These are phyloP conservation scores for Palythoa grandis DNA, from an alignment of 92 coral and sea anemone species.

Conservation along the genomic window DNA sequence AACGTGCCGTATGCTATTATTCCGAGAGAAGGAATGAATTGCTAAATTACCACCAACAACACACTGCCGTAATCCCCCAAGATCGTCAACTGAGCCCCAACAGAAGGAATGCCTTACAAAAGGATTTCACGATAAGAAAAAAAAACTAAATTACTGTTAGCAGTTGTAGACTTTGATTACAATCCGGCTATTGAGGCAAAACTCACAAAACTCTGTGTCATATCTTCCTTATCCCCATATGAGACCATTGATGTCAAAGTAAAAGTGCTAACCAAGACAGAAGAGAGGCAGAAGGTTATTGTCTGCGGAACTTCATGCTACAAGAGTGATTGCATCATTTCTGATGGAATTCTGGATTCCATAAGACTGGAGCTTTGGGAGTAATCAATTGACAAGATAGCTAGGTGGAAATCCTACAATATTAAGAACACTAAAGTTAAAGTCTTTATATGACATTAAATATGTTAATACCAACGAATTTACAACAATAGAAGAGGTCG, in stretches of 20 bases:
- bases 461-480: too few relatives aligned
- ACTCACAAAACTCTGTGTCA: background rate
- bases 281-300: background rate
- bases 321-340: background rate
- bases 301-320: background rate
- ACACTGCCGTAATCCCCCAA: background rate
- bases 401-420: too few relatives aligned
- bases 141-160: conserved; percentile 5
- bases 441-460: too few relatives aligned
- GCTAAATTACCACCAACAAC: too few relatives aligned
- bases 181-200: background rate
- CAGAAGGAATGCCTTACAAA: conserved; percentile 6
- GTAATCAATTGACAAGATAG: background rate
- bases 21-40: too few relatives aligned
- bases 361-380: conserved; percentile 14
- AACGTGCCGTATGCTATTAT: too few relatives aligned
- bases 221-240: conserved; percentile 7
- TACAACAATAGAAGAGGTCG: too few relatives aligned
- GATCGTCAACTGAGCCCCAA: too few relatives aligned
- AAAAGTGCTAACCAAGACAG: conserved; percentile 17
- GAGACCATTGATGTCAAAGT: conserved; percentile 21
- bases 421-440: too few relatives aligned
- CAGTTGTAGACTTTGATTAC: conserved; percentile 21
- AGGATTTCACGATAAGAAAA: conserved; percentile 27
- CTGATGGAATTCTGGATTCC: background rate